Conservation (phyloP, 2,113 vertebrate species). For the Orcinus orca region DNA sequence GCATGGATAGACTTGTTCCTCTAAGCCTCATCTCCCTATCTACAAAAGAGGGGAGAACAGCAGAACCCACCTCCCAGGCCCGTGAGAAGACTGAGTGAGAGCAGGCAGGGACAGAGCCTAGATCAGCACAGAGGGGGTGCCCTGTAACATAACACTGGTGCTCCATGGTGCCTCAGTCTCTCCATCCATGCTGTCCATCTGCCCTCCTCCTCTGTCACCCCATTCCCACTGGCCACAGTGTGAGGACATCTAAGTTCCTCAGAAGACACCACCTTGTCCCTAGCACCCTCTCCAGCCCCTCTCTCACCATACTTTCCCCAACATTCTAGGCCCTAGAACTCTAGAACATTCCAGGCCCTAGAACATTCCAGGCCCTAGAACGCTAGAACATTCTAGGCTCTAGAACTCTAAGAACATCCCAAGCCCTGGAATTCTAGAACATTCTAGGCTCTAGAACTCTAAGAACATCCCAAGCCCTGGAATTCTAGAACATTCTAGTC, state of each 20-base stretch:
- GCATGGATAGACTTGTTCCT: not conserved
- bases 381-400: not conserved
- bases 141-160: accelerated
- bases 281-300: too few species aligned
- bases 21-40: not conserved
- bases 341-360: not conserved
- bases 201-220: not conserved
- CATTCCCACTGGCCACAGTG: not conserved
- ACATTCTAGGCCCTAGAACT: too few species aligned
- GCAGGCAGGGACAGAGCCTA: accelerated
- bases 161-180: not conserved
- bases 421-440: not conserved
- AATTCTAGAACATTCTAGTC: too few species aligned
- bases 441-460: not conserved
- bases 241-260: not conserved
- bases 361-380: not conserved
- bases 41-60: accelerated
- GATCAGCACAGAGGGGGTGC: not conserved
- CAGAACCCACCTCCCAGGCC: not conserved
- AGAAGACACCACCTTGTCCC: not conserved
- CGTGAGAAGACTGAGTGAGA: accelerated
- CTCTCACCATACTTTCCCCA: not conserved
- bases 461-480: not conserved
- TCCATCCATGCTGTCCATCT: not conserved
- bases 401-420: not conserved